These are phyloP conservation scores for Metallyticus violacea DNA, from an alignment of 2,888 invertebrate genomes.

Conservation along the genomic window DNA sequence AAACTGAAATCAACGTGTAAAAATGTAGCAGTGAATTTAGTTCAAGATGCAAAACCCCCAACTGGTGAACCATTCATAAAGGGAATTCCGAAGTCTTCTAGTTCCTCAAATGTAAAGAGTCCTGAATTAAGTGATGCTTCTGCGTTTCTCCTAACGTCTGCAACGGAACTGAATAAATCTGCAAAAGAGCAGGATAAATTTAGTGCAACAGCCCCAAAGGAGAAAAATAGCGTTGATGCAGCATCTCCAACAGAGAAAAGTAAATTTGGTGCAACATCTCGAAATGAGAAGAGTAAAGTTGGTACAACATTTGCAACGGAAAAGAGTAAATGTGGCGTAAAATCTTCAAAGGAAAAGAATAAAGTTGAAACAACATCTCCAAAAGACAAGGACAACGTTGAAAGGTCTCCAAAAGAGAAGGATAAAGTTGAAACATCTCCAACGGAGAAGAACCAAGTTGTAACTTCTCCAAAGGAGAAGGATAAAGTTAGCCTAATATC, in stretches of 20 bases:
- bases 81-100: not conserved
- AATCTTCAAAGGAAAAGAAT: not conserved
- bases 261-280: not conserved
- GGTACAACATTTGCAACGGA: not conserved
- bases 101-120: not conserved
- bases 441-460: no score
- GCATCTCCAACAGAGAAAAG: not conserved
- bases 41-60: not conserved
- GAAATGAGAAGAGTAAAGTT: not conserved
- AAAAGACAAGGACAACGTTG: no score
- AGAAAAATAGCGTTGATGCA: not conserved
- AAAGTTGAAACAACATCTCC: no score
- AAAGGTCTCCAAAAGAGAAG: not conserved
- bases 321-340: not conserved
- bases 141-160: not conserved
- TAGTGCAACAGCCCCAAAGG: not conserved
- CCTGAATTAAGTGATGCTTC: not conserved
- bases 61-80: not conserved
- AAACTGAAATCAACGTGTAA: no score
- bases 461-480: not conserved
- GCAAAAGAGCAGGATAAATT: not conserved
- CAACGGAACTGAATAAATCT: not conserved
- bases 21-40: no score
- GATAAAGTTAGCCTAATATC: not conserved
- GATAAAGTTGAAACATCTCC: not conserved